Percentiles rank a stretch among this genome's conserved stretches.
These are phyloP conservation scores for Netelia inedita DNA, from an alignment of 2,888 invertebrate species.

Conservation along the genomic window DNA sequence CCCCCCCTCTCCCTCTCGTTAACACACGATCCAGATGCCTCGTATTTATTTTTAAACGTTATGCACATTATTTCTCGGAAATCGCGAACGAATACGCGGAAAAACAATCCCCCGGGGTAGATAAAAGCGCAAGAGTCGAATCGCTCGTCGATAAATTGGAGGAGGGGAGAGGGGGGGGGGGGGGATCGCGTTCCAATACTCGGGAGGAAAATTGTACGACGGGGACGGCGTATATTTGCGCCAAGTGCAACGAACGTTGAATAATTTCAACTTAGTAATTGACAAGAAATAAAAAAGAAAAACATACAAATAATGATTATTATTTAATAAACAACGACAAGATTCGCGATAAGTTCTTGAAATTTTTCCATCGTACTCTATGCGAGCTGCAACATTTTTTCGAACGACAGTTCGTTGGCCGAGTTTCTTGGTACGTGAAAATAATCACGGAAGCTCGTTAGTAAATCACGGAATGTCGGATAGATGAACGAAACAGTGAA, in stretches of 20 bases:
- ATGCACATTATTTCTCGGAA: conserved; percentile 38
- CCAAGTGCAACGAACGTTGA: conserved; percentile 37
- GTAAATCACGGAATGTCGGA: conserved; percentile 14
- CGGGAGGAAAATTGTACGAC: neutral
- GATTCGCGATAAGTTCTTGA: neutral
- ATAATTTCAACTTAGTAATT: conserved; percentile 25
- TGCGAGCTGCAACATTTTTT: neutral
- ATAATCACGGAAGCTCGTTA: conserved; percentile 11
- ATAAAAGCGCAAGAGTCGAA: conserved; percentile 21
- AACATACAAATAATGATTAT: neutral
- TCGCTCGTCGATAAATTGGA: conserved; percentile 48
- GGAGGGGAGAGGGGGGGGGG: conserved; percentile 8
- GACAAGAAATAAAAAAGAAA: neutral
- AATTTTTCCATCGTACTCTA: neutral
- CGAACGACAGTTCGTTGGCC: neutral
- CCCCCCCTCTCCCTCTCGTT: neutral
- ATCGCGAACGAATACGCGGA: conserved; percentile 29
- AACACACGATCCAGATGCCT: conserved; percentile 46
- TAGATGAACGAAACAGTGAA: conserved; percentile 1
- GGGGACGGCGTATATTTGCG: neutral
- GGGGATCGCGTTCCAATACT: neutral
- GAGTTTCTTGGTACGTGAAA: neutral
- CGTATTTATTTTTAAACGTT: conserved; percentile 4
- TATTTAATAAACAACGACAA: neutral
- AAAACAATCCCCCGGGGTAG: conserved; percentile 32